Percentiles rank a stretch among this genome's conserved stretches.
Conservation (phyloP, 2,113 vertebrate genomes). For the Machaerirhynchus nigripectus region DNA sequence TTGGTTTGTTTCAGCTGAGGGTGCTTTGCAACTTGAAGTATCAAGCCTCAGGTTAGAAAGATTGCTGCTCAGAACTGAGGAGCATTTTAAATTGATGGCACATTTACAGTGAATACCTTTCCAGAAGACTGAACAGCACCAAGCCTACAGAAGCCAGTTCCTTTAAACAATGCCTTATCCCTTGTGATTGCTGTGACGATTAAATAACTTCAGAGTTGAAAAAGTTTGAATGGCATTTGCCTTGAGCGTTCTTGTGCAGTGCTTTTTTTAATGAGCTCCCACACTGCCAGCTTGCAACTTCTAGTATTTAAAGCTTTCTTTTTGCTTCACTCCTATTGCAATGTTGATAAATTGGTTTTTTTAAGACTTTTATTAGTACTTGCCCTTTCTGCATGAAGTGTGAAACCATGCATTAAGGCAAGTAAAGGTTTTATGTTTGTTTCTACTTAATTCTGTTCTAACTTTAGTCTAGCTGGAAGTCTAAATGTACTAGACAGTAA, state of each 20-base stretch:
- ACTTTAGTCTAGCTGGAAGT: background rate
- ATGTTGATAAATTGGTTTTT: background rate
- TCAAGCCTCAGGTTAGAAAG: background rate
- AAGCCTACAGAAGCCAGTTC: constrained; percentile 37
- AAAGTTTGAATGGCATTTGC: constrained; percentile 55
- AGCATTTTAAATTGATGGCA: constrained; percentile 38
- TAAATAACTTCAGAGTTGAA: constrained; percentile 47
- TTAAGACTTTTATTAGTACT: background rate
- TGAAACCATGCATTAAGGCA: background rate
- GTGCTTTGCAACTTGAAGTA: background rate
- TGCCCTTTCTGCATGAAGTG: background rate
- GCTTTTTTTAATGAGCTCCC: constrained; percentile 43
- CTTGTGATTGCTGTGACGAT: constrained; percentile 48
- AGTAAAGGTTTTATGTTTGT: background rate
- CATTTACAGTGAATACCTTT: constrained; percentile 36
- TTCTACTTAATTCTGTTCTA: background rate
- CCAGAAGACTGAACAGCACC: constrained; percentile 43
- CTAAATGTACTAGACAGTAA: background rate
- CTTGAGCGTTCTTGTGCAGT: constrained; percentile 39
- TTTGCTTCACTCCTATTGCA: background rate
- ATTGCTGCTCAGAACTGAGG: constrained; percentile 16
- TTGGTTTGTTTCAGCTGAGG: background rate
- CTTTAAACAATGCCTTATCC: constrained; percentile 36
- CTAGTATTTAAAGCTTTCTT: background rate
- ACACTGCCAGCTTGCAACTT: constrained; percentile 2